Base-by-base conservation (phyloP, 2,113 vertebrate species). In the Diphyllodes magnificus region DNA sequence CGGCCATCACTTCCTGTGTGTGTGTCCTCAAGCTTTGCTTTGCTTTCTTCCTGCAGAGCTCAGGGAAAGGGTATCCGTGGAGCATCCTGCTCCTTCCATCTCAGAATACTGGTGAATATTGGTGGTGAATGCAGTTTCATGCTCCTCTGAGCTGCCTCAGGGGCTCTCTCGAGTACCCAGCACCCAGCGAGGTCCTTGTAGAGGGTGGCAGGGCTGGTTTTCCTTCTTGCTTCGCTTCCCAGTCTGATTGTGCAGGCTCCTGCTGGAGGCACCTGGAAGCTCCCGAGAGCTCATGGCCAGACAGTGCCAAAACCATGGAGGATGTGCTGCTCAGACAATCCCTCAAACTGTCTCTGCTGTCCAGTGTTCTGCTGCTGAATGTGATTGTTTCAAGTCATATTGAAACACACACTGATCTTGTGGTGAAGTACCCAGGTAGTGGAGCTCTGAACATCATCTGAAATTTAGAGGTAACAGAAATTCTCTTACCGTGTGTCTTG, bases 111-210 rank as follows among this genome's bases (percentile, higher is more conserved):
- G 49, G 12, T 15, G 15, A 59, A 35, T 59, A 25, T 8, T 17
- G 28, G 28, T 44, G 23, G 8, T 21, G 45, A 70, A 76, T 22
- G 37, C 2, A 14, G 31, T 49, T 66, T 66, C 17, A 1, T 24
- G 39, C 22, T 75, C 19, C 42, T 70, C 42, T 59, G 53, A 25
- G 42, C 37, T 71, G 51, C 27, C n/a, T 40, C 63, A 18, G 72
- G 21, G 27, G 27, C 33, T 60, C 35, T 66, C 44, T 31, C 0
- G 2, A 44, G 47, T 64, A 60, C 39, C 69, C 64, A 59, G n/a
- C 53, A 53, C 49, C 19, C 66, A 49, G 6, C 0, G 0, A 53
- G n/a, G 13, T n/a, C 24, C 22, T 14, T 20, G 30, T 4, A 49
- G 15, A 10, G 14, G 12, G 8, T 20, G 35, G 10, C 21, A 51